Conservation (phyloP, 2,113 vertebrate genomes). For the Colossoma macropomum region DNA sequence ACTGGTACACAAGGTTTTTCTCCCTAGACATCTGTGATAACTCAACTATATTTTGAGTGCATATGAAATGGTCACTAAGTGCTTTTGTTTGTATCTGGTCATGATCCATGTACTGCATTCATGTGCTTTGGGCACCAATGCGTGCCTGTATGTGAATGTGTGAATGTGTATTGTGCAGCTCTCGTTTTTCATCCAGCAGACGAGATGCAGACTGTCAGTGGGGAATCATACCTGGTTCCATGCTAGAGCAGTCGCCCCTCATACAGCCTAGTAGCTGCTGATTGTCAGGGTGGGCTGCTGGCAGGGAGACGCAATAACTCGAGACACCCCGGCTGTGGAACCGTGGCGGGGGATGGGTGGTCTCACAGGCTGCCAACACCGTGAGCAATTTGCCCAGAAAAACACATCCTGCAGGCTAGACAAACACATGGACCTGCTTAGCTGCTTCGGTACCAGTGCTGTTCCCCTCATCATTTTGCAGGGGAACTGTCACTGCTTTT, state of each 20-base stretch:
- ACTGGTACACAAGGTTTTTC: background rate
- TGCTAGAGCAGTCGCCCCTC: constrained; percentile 57
- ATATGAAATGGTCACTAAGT: constrained; percentile 25
- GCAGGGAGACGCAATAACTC: constrained; percentile 56
- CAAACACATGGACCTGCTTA: constrained; percentile 32
- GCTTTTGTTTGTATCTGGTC: constrained; percentile 49
- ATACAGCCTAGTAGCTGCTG: constrained; percentile 55
- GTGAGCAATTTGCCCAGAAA: constrained; percentile 33
- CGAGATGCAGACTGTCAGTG: constrained; percentile 59
- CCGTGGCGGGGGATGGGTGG: constrained; percentile 43
- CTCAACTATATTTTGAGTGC: background rate
- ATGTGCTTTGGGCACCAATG: constrained; percentile 10
- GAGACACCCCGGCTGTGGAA: constrained; percentile 50
- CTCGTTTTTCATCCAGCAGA: constrained; percentile 50
- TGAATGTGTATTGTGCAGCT: constrained; percentile 1
- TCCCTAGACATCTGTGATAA: background rate
- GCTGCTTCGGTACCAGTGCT: constrained; percentile 20
- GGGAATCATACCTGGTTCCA: constrained; percentile 59
- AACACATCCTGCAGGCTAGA: constrained; percentile 42
- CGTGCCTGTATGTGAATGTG: background rate
- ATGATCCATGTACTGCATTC: constrained; percentile 33
- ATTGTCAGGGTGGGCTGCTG: constrained; percentile 60
- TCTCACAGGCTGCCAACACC: constrained; percentile 49
- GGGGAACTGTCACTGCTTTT: constrained; percentile 31
- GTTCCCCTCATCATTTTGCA: constrained; percentile 25